Evolutionary conservation across 1,140 invertebrate species (phyloP).

Genomic region (Caenorhabditis elegans): WBcel235 BX284604.4:12110001-12110500

Average conservation of each 20-base stretch:
- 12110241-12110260: constrained; percentile 5
- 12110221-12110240: constrained; percentile 23
- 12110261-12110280: not conserved
- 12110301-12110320: not conserved
- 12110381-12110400: not conserved
- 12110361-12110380: not conserved
- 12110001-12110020: too few relatives aligned
- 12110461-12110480: not conserved
- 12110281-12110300: not conserved
- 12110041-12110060: too few relatives aligned
- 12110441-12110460: constrained; percentile 3
- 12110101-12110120: constrained; percentile 23
- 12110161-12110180: constrained; percentile 15
- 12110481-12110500: not conserved
- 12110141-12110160: constrained; percentile 20
- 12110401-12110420: not conserved
- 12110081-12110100: not conserved
- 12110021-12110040: too few relatives aligned
- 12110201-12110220: not conserved
- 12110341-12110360: constrained; percentile 18
- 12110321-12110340: constrained; percentile 16
- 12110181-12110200: constrained; percentile 4
- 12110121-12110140: constrained; percentile 24
- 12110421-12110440: constrained; percentile 16
- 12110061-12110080: too few relatives aligned